Conservation (phyloP, 2,113 vertebrate species). For the Apistogramma diplotaenia region DNA sequence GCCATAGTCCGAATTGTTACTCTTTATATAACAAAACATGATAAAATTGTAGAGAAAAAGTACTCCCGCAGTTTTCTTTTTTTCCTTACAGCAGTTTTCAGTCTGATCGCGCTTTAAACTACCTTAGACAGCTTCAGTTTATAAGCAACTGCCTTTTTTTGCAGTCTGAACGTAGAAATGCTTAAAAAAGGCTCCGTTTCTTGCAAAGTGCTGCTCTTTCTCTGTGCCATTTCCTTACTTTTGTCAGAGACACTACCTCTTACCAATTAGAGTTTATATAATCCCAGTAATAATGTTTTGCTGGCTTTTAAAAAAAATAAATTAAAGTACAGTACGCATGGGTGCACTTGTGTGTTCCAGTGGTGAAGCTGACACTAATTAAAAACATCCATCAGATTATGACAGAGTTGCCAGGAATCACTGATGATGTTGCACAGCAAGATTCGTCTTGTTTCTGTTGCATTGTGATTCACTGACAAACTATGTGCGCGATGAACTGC, state of each 20-base stretch:
- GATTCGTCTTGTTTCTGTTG: slow-evolving; percentile 32
- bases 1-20: background rate
- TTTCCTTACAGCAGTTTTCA: background rate
- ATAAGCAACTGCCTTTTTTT: background rate
- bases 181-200: background rate
- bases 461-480: slow-evolving; percentile 46
- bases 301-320: no score
- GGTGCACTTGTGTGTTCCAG: slow-evolving; percentile 16
- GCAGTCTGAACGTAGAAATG: background rate
- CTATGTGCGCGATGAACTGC: slow-evolving; percentile 4
- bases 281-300: background rate
- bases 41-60: background rate
- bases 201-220: background rate
- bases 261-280: background rate
- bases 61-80: background rate
- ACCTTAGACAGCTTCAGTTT: background rate
- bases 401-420: slow-evolving; percentile 12
- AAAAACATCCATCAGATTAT: slow-evolving; percentile 54
- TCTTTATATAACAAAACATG: background rate
- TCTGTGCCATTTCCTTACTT: background rate
- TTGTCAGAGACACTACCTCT: background rate
- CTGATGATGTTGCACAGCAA: background rate
- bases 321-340: background rate
- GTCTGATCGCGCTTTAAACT: background rate
- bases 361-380: slow-evolving; percentile 21